These are phyloP conservation scores for Heptranchias perlo DNA, from an alignment of 2,113 vertebrate species.

Conservation along the genomic window DNA sequence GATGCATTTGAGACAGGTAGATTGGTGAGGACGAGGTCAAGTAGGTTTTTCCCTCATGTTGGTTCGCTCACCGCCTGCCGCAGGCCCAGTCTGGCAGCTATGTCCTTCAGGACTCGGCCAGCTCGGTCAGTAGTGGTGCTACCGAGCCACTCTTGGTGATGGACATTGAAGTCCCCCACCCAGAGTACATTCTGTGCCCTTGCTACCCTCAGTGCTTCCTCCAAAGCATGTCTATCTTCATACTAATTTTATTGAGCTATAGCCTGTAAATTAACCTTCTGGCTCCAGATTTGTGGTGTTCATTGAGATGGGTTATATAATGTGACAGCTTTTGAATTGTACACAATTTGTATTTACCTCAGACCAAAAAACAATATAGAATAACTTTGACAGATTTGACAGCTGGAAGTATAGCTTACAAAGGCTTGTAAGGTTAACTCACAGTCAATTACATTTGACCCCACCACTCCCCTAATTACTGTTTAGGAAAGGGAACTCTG, in stretches of 20 bases:
- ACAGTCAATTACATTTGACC: slow-evolving; percentile 13
- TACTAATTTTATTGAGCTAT: background rate
- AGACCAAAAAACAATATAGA: background rate
- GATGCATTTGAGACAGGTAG: too few relatives aligned
- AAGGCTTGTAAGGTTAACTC: background rate
- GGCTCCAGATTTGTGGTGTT: background rate
- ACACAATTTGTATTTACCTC: background rate
- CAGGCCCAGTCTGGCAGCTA: too few relatives aligned
- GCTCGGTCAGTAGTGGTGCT: too few relatives aligned
- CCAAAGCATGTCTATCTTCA: background rate
- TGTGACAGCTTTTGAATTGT: background rate
- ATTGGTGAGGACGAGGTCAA: too few relatives aligned
- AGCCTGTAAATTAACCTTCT: background rate
- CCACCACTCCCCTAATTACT: background rate
- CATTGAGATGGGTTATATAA: background rate
- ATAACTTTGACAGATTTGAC: slow-evolving; percentile 18
- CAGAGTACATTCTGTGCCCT: too few relatives aligned
- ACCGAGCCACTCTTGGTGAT: too few relatives aligned
- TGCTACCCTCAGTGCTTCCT: too few relatives aligned
- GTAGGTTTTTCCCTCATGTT: too few relatives aligned
- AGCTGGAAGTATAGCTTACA: slow-evolving; percentile 17
- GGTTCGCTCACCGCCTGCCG: too few relatives aligned
- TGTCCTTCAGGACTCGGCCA: too few relatives aligned
- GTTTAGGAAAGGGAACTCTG: background rate
- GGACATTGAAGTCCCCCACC: too few relatives aligned